Conservation (phyloP, 2,888 invertebrate genomes). For the Dorcus hopei region DNA sequence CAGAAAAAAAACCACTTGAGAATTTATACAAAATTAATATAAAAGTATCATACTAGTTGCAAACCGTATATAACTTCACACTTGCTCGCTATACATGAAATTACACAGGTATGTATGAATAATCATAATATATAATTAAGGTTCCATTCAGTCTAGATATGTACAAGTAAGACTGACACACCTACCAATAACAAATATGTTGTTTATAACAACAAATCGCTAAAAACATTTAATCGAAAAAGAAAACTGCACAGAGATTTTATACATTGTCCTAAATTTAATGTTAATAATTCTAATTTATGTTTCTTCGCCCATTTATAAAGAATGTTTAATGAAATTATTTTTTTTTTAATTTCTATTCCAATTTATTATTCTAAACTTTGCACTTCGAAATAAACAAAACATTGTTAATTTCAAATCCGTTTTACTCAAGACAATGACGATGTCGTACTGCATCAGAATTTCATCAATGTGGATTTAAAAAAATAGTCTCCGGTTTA, state of each 20-base stretch:
- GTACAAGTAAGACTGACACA: slow-evolving; percentile 7
- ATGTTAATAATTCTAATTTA: no score
- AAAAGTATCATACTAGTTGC: no score
- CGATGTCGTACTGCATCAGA: no score
- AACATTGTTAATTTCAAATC: no score
- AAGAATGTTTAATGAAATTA: no score
- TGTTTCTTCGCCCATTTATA: no score
- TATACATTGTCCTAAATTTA: background rate
- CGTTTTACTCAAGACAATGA: no score
- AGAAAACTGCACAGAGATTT: background rate
- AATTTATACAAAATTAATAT: background rate
- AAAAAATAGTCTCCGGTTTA: no score
- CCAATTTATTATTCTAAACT: no score
- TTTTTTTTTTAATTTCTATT: no score
- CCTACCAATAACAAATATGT: background rate
- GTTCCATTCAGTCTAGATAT: slow-evolving; percentile 13
- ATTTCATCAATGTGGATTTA: no score
- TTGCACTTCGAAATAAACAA: no score
- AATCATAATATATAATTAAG: background rate
- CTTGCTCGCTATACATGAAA: background rate
- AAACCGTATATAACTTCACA: background rate
- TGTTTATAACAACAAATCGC: background rate
- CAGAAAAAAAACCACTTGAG: background rate
- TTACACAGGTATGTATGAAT: background rate
- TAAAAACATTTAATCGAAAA: background rate